phyloP scores from a whole-genome alignment of 1,140 invertebrate species.

The Lucilia sericata region DNA sequence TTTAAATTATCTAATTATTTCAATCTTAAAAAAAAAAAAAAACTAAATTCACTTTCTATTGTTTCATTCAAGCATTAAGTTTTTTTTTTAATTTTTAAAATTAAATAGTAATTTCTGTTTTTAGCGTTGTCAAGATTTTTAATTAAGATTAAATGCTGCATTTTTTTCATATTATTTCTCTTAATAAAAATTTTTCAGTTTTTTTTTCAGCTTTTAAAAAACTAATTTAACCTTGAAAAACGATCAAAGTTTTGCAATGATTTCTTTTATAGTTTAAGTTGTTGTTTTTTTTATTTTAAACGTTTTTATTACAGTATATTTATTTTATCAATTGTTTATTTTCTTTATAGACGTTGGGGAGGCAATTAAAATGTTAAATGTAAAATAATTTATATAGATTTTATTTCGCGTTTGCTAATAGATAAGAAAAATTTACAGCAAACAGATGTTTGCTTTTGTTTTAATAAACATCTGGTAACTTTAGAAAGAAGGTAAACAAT shows the following conservation, averaged over 20 bases:
- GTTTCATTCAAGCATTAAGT: too few relatives aligned
- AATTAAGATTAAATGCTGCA: neutral
- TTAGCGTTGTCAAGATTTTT: slow-evolving; percentile 1
- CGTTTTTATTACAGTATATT: neutral
- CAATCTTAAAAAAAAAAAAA: too few relatives aligned
- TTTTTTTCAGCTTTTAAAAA: neutral
- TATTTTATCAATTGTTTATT: slow-evolving; percentile 18
- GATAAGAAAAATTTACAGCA: too few relatives aligned
- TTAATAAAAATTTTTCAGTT: neutral
- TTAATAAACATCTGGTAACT: too few relatives aligned
- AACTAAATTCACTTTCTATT: too few relatives aligned
- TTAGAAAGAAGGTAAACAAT: too few relatives aligned
- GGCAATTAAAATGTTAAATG: slow-evolving; percentile 6
- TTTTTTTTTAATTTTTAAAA: too few relatives aligned
- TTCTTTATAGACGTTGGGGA: neutral
- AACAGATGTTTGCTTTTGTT: too few relatives aligned
- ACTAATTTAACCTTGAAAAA: neutral
- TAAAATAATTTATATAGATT: neutral
- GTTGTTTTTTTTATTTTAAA: neutral
- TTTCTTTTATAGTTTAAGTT: neutral
- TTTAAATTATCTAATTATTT: too few relatives aligned
- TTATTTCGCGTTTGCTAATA: too few relatives aligned
- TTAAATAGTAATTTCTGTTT: neutral
- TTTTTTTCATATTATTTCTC: neutral
- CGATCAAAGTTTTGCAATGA: neutral